Evolutionary conservation across 2,113 vertebrate genomes (phyloP).

Genomic region (Daboia siamensis): DNA sequence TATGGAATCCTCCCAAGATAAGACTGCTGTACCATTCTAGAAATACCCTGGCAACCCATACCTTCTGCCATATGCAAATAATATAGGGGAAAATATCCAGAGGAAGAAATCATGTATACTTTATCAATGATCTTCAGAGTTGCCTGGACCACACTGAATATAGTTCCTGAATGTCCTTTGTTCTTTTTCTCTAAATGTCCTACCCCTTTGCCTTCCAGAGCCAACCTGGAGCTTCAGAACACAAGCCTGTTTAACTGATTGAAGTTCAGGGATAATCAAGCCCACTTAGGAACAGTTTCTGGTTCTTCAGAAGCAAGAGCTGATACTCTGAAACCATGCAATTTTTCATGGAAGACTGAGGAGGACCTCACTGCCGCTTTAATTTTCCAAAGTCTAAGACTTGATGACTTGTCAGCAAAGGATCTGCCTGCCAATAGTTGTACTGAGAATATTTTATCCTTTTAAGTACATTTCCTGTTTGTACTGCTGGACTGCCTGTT

Average conservation of each 20-base stretch:
- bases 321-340: background rate
- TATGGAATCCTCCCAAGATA: background rate
- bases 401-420: background rate
- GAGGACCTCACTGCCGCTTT: background rate
- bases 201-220: background rate
- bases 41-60: background rate
- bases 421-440: no score
- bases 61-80: background rate
- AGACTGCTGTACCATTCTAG: background rate
- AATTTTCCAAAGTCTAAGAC: background rate
- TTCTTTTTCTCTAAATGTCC: background rate
- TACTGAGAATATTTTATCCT: background rate
- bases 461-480: background rate
- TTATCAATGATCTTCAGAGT: background rate
- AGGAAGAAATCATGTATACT: background rate
- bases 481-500: no score
- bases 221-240: background rate
- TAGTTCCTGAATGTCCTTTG: background rate
- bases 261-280: background rate
- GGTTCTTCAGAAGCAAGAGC: background rate
- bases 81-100: background rate
- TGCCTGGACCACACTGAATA: background rate
- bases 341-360: background rate
- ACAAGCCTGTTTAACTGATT: background rate
- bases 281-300: background rate